Base-by-base conservation (phyloP, 30 jellyfish, hydroid and myxozoan genomes). In the Aurelia coerulea region DNA sequence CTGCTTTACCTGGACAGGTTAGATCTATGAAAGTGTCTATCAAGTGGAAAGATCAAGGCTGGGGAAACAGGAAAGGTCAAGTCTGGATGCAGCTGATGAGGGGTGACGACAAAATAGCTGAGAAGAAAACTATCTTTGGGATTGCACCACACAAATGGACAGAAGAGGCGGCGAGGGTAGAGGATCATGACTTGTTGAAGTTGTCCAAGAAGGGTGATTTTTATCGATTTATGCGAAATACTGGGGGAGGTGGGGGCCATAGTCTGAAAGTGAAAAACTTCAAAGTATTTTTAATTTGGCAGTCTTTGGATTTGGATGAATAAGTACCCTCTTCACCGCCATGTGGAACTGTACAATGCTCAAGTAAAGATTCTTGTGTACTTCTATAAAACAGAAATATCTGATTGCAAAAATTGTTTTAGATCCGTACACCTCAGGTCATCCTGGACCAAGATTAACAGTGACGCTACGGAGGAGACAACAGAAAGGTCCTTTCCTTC, bases 171-270 rank as follows among this genome's bases (percentile, higher is more conserved):
- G 35, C 35, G 31, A 23, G 0, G 33, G 35, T 60, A 17, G 70
- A 17, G 10, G 15, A 13, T 60, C 31, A 60, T 6, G 70, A 60
- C 31, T 17, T 60, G 35, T n/a, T 60, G 35, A 60, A 5, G 70
- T 23, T 60, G 31, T 13, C 70, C 10, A 60, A 60, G 15, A n/a
- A 13, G 35, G 70, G 70, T 12, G 70, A 60, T 13, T 23, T 60
- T 60, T 60, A 17, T n/a, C 31, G 70, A 23, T 17, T 60, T 17
- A 60, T 60, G 70, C 70, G 31, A 17, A 60, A 60, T 60, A 60
- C 35, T 17, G 70, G 70, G 31, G 70, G 70, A 60, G 70, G 70
- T 60, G 70, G 70, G 35, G 70, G 70, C 10, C 70, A 60, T 11
- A 9, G 70, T 1, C 31, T 60, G 12, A 60, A 11, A n/a, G 35